Evolutionary conservation across 1,140 invertebrate species (phyloP).

Genomic region (Drosophila cardini): DNA sequence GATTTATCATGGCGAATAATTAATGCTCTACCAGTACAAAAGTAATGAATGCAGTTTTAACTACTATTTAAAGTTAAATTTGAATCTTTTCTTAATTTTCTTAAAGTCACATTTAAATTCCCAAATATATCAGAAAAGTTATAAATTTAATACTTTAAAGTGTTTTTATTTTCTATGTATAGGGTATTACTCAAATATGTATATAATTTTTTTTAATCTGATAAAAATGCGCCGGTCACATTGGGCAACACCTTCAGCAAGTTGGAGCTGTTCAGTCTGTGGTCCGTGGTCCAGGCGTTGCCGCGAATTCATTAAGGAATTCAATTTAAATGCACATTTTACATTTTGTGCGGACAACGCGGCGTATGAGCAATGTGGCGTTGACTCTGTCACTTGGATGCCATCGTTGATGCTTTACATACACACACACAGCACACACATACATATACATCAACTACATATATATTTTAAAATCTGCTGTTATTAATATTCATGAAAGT

Average conservation of each 20-base stretch:
- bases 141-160: no score
- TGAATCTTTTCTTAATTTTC: no score
- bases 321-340: conserved; percentile 70
- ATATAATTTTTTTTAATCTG: conserved; percentile 56
- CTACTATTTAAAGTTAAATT: no score
- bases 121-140: no score
- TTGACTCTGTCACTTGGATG: conserved; percentile 47
- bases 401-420: conserved; percentile 36
- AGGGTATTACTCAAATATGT: conserved; percentile 30
- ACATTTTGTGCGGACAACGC: conserved; percentile 48
- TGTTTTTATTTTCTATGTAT: no score
- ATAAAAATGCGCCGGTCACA: conserved; percentile 51
- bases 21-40: conserved; percentile 16
- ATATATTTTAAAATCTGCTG: conserved; percentile 54
- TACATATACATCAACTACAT: conserved; percentile 4
- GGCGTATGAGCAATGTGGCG: conserved; percentile 53
- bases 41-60: no score
- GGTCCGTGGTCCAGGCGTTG: conserved; percentile 50
- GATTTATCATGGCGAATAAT: not conserved
- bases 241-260: conserved; percentile 54
- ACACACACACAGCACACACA: not conserved
- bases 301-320: conserved; percentile 68
- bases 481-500: conserved; percentile 70
- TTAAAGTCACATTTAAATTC: no score
- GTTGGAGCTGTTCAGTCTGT: conserved; percentile 21